Evolutionary conservation across 2,113 vertebrate genomes (phyloP), one percentile per base, ranked within the genome.

Genomic region (Donacobius atricapilla): DNA sequence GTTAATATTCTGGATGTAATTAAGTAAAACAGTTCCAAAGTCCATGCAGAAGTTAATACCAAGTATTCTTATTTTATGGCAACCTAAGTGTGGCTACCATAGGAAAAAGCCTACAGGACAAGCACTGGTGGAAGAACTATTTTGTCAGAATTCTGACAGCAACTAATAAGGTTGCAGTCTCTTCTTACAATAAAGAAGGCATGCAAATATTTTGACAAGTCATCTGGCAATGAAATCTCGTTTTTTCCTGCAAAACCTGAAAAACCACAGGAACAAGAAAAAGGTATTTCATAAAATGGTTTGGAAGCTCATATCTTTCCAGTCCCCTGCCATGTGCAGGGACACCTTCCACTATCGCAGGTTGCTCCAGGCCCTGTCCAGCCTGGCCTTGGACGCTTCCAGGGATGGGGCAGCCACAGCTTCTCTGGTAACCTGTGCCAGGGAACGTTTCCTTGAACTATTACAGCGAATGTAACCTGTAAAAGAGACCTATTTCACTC

Each of bases 61-160:
- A 77, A 39, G 7, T 31, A 35, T 30, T 84, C 15, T 23, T 42
- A 44, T 0, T 65, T 57, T 33, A 57, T 20, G 54, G n/a, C 14
- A 58, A 37, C 10, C 1, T 1, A 30, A 37, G 21, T 6, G n/a
- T 2, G 17, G 61, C 17, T 20, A 6, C 24, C 19, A 45, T 0
- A 1, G 30, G 15, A 56, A 58, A 64, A 66, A 40, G 3, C 3
- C 47, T 19, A 40, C 22, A 17, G 4, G 20, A 33, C 12, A 44
- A 44, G 22, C 11, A 48, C 0, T 5, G 8, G 12, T 2, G 4
- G 54, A 76, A 93, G n/a, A n/a, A 17, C 11, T 7, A 0, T 20
- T 70, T 20, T 24, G 54, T 27, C 37, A 4, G 5, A 45, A 37
- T 54, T 68, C 16, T 82, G 61, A 70, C 25, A 40, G 42, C 58